Evolutionary conservation across 2,888 invertebrate genomes (phyloP), one percentile per base, ranked within the genome.

Genomic region (Chalcis sispes): DNA sequence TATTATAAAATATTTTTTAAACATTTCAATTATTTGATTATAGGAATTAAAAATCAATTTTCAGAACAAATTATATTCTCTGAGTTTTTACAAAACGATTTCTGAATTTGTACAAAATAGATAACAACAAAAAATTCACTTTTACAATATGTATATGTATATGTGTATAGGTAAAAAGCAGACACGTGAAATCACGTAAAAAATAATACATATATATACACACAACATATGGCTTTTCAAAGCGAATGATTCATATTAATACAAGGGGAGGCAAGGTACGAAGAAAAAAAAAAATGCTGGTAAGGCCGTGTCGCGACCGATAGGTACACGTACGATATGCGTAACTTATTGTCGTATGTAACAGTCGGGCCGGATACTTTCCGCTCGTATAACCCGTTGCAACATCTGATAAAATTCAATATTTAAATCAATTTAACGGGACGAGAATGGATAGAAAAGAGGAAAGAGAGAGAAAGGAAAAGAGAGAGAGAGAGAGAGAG

Each of bases 351-450:
- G 67, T 72, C 76, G 75, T 42, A 25, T 42, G 25, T 61, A n/a
- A 2, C 1, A 3, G 23, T n/a, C 48, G 27, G n/a, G 18, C 20
- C 27, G 58, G 48, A 65, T 65, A 72, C 48, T 66, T 65, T 15
- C 29, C 42, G 27, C 23, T 18, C 62, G 32, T 48, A 32, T 32
- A 58, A 52, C 40, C 72, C 67, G 61, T 62, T 32, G 67, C 72
- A 42, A 66, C 65, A 71, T 77, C 74, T 71, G 74, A 74, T 74
- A 77, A 71, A 56, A 67, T 62, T 71, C 77, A 71, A 77, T 77
- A 74, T 77, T 74, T 74, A 71, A 77, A 74, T 74, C 74, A 42
- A 71, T 74, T 73, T 67, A 74, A 70, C 77, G 73, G 70, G 25
- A 72, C 58, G 67, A 10, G n/a, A 13, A 4, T 20, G 50, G 50